Evolutionary conservation across 2,888 invertebrate species (phyloP).

Genomic region (Lathronympha strigana): DNA sequence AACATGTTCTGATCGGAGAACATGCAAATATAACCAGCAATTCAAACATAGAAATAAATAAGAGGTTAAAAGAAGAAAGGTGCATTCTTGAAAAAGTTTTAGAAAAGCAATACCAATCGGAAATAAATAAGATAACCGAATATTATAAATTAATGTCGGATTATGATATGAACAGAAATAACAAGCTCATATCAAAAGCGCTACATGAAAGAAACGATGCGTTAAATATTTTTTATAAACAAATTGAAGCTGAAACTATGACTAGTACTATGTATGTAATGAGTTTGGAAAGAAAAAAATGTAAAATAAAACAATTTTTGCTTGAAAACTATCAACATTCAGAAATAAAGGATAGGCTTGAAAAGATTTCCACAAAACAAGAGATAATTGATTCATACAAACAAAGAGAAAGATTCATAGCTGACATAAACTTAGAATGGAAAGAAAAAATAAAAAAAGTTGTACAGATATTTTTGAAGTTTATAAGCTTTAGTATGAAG

Average conservation of each 20-base stretch:
- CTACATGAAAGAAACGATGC: conserved; percentile 68
- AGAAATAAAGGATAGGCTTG: conserved; percentile 61
- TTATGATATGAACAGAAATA: conserved; percentile 62
- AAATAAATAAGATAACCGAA: conserved; percentile 63
- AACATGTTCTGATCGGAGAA: conserved; percentile 55
- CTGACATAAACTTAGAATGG: conserved; percentile 68
- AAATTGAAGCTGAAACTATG: conserved; percentile 66
- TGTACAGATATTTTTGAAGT: conserved; percentile 71
- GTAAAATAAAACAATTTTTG: conserved; percentile 67
- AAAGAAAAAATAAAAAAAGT: conserved; percentile 71
- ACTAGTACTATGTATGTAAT: conserved; percentile 75
- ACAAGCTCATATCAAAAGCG: conserved; percentile 59
- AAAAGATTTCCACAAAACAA: conserved; percentile 62
- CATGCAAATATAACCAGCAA: conserved; percentile 63
- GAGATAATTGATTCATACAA: conserved; percentile 57
- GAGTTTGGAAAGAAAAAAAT: conserved; percentile 75
- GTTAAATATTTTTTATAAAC: conserved; percentile 64
- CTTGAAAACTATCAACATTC: conserved; percentile 63
- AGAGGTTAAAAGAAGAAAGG: conserved; percentile 63
- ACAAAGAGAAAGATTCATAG: conserved; percentile 55
- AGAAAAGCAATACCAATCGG: conserved; percentile 56
- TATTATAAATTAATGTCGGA: conserved; percentile 69
- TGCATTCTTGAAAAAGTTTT: conserved; percentile 55
- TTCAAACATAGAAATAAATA: conserved; percentile 65
- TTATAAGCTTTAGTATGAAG: conserved; percentile 72